phyloP scores from a whole-genome alignment of 2,113 vertebrate species.

The Atherinomorus stipes region DNA sequence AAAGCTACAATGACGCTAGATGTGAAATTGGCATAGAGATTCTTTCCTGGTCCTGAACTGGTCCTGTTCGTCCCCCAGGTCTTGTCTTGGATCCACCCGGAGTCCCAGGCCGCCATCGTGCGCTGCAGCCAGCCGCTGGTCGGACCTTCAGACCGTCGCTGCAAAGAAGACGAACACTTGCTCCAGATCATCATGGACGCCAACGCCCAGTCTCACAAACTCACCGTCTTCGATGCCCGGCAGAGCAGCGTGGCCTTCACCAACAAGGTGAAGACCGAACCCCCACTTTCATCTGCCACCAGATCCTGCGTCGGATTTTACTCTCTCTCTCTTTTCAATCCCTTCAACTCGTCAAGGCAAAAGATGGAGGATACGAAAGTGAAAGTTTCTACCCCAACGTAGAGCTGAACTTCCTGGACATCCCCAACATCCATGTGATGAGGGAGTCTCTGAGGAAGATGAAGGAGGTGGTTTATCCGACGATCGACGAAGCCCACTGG shows the following conservation, averaged over 20 bases:
- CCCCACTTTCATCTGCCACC: fast-evolving
- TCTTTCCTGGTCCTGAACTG: background rate
- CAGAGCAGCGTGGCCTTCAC: conserved; percentile 90
- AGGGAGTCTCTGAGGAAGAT: conserved; percentile 95
- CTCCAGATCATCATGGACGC: conserved; percentile 97
- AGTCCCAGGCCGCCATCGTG: conserved; percentile 94
- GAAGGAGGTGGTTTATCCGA: conserved; percentile 93
- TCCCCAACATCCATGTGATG: conserved; percentile 98
- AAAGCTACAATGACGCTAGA: too few species aligned
- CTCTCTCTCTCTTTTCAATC: background rate
- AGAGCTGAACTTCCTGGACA: conserved; percentile 94
- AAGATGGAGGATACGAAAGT: conserved; percentile 95
- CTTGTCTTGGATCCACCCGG: conserved; percentile 97
- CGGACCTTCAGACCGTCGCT: conserved; percentile 91
- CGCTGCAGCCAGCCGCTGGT: conserved; percentile 94
- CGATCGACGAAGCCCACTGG: conserved; percentile 92
- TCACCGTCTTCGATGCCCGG: conserved; percentile 94
- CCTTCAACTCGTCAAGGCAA: conserved; percentile 80
- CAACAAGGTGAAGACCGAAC: conserved; percentile 91
- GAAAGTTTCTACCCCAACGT: conserved; percentile 93
- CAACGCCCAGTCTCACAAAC: conserved; percentile 97
- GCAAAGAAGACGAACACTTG: conserved; percentile 96
- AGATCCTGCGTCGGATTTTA: background rate
- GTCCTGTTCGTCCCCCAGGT: conserved; percentile 79
- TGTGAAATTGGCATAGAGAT: too few species aligned